Base-by-base conservation (phyloP, 2,113 vertebrate species). In the Lucifuga dentata region DNA sequence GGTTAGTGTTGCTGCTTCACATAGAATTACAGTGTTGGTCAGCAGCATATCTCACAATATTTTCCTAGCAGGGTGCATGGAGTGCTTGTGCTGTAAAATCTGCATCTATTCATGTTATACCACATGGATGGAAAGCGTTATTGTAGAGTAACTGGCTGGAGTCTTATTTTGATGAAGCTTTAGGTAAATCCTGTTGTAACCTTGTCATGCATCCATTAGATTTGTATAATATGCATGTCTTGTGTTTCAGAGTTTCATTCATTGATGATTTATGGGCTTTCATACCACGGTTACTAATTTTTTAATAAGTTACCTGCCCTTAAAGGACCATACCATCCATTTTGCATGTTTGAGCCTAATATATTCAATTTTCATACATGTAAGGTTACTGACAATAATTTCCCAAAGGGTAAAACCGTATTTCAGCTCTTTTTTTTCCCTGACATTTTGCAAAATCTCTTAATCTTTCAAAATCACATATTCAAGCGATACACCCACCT, bases 41-140 rank as follows among this genome's bases (percentile, higher is more conserved):
- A 29, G 16, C 48, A 21, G 39, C 24, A 15, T 36, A 19, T 26
- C 36, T 36, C 5, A 21, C 24, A 46, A 41, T 49, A 62, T 66
- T 46, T 17, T 26, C 19, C 45, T 13, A 21, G 15, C 13, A 40
- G 5, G 11, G 20, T 15, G 5, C 23, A 9, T 26, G 21, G 58
- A 33, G 12, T 19, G 15, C n/a, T 44, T 69, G 21, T 60, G 70
- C 70, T 52, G 19, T 64, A 26, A 69, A 48, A 39, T 35, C 40
- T 36, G 8, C 36, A 16, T 1, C 7, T 19, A 39, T 64, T 61
- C n/a, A 35, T 68, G 46, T 56, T 53, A 45, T 33, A 36, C 60
- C 15, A 36, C 36, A 29, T 56, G 11, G 2, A 40, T 62, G 17
- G 24, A 40, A 62, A 55, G 29, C 49, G 26, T 53, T 46, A 52